Evolutionary conservation across 1,140 invertebrate species (phyloP), one percentile per base, ranked within the genome.

Genomic region (Agrilus planipennis): DNA sequence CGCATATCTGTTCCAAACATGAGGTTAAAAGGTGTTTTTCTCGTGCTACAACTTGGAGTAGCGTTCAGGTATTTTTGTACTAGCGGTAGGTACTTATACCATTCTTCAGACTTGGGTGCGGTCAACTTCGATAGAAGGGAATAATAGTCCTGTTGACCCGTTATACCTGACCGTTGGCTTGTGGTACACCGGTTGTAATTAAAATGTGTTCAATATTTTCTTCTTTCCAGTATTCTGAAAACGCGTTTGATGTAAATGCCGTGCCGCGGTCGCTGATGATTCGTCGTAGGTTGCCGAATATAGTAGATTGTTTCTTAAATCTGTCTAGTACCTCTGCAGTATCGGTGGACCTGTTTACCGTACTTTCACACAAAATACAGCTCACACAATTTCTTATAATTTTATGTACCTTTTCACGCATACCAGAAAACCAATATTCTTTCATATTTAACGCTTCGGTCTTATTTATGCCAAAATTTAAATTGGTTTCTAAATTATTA

Each of bases 151-250:
- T 31, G 25, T 55, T 58, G 2, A 52, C 30, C 15, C 47, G 22
- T 39, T 57, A 45, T 1, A 55, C 38, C 41, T 55, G 53, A 1
- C 50, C 53, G 29, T 57, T 60, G 0, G 47, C 48, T n/a, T 46
- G 34, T 5, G 54, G 55, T 7, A 49, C 34, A 12, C 49, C 54
- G 12, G 53, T 46, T 0, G 52, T 54, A 4, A 58, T 44, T 10
- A 40, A 12, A 2, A 40, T 29, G 18, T 51, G 57, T 2, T 46
- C 14, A 16, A 58, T 51, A 4, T 28, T 34, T 35, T 52, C 39
- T 17, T 11, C 7, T 21, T 34, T 10, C 20, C 51, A 45, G 12
- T 52, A 54, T 1, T 52, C 34, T 9, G 42, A 7, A 41, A 58
- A 55, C 37, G 47, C 7, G 18, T 28, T 10, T 35, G 46, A 22